Conservation (phyloP, 2,797 vertebrate species). For the Anas bernieri region DNA sequence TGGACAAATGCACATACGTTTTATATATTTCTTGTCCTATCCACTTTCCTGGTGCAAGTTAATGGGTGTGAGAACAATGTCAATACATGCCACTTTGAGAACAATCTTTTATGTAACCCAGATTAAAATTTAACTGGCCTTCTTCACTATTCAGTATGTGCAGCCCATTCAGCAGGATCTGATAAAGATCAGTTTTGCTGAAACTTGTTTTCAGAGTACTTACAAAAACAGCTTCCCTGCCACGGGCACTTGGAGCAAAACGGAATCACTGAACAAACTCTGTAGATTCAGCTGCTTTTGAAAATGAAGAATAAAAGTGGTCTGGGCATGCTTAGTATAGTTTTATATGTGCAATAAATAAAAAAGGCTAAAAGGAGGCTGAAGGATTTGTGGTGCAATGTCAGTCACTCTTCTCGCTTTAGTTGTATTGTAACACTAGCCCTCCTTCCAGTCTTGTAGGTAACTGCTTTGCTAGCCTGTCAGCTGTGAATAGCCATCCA, state of each 20-base stretch:
- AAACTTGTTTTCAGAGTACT: slow-evolving; percentile 61
- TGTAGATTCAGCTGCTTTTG: background rate
- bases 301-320: background rate
- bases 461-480: accelerated
- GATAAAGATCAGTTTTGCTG: slow-evolving; percentile 73
- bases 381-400: background rate
- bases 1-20: background rate
- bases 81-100: slow-evolving; percentile 44
- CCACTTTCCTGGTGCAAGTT: background rate
- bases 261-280: background rate
- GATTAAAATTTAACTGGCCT: slow-evolving; percentile 68
- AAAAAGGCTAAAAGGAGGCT: background rate
- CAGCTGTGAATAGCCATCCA: background rate
- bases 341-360: background rate
- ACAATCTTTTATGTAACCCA: slow-evolving; percentile 64
- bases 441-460: background rate
- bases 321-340: background rate
- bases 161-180: slow-evolving; percentile 15
- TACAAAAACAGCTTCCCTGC: slow-evolving; percentile 31
- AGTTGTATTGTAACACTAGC: background rate
- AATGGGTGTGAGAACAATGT: slow-evolving; percentile 35
- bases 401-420: background rate
- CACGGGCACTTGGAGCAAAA: slow-evolving; percentile 11
- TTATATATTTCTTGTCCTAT: background rate
- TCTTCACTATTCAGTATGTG: slow-evolving; percentile 13